Conservation (phyloP, 1,140 invertebrate species). For the Olivierus martensii region DNA sequence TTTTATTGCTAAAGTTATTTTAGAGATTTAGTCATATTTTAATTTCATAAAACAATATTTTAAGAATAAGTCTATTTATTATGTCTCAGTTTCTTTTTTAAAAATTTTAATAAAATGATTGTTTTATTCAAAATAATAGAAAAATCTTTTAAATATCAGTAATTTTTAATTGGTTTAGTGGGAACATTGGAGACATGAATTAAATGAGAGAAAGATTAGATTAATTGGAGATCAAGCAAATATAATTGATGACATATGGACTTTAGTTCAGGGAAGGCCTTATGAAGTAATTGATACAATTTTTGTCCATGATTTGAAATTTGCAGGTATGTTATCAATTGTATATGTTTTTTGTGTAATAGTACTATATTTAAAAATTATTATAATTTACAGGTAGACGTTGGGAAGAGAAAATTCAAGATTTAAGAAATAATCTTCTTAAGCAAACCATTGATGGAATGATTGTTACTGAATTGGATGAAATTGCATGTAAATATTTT, state of each 20-base stretch:
- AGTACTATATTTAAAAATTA: not conserved
- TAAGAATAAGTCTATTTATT: too few relatives aligned
- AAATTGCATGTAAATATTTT: conserved; percentile 54
- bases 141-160: not conserved
- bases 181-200: conserved; percentile 45
- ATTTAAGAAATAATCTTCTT: conserved; percentile 51
- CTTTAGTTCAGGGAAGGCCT: conserved; percentile 6
- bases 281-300: conserved; percentile 8
- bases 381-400: conserved; percentile 51
- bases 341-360: not conserved
- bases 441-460: conserved; percentile 50
- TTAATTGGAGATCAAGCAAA: conserved; percentile 58
- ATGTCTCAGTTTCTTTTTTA: too few relatives aligned
- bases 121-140: too few relatives aligned
- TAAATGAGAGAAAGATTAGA: conserved; percentile 38
- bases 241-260: conserved; percentile 48
- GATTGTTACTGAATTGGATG: conserved; percentile 71
- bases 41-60: too few relatives aligned
- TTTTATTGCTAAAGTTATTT: too few relatives aligned
- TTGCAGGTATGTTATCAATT: conserved; percentile 9
- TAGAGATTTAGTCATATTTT: too few relatives aligned
- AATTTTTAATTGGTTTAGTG: conserved; percentile 32
- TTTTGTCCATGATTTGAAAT: conserved; percentile 13
- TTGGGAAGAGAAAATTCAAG: conserved; percentile 50
- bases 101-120: too few relatives aligned